A percentile compares a stretch with the other conserved stretches of the same genome.
phyloP scores from a whole-genome alignment of 2,797 vertebrate species.

The Leuciscus waleckii region DNA sequence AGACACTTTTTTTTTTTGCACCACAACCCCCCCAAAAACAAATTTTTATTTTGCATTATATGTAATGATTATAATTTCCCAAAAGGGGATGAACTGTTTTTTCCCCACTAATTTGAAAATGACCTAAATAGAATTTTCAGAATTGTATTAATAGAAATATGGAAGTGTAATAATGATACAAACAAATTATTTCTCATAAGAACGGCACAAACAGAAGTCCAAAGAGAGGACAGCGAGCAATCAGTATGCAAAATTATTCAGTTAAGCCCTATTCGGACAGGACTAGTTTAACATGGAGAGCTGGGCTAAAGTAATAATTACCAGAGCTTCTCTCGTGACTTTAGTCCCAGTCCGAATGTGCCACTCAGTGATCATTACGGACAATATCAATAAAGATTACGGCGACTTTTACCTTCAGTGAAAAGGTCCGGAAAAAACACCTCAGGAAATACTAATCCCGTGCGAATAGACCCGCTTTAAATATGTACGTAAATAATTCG shows the following conservation, averaged over 20 bases:
- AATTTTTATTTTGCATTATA: background rate
- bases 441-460: too few relatives aligned
- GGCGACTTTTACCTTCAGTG: too few relatives aligned
- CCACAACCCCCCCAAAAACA: too few relatives aligned
- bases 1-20: background rate
- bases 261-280: background rate
- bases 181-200: constrained; percentile 31
- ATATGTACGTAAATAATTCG: too few relatives aligned
- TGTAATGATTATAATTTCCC: background rate
- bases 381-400: too few relatives aligned
- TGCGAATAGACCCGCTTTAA: too few relatives aligned
- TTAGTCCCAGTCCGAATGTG: too few relatives aligned
- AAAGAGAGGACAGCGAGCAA: background rate
- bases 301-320: too few relatives aligned
- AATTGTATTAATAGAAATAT: constrained; percentile 22
- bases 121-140: background rate
- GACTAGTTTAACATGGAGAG: too few relatives aligned
- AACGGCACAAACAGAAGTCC: background rate
- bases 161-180: constrained; percentile 21
- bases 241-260: constrained; percentile 26
- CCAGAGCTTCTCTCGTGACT: too few relatives aligned
- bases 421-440: too few relatives aligned
- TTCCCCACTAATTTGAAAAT: constrained; percentile 1
- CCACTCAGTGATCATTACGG: too few relatives aligned
- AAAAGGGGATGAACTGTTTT: background rate